Conservation (phyloP, 2,113 vertebrate genomes). For the Lagopus leucura region DNA sequence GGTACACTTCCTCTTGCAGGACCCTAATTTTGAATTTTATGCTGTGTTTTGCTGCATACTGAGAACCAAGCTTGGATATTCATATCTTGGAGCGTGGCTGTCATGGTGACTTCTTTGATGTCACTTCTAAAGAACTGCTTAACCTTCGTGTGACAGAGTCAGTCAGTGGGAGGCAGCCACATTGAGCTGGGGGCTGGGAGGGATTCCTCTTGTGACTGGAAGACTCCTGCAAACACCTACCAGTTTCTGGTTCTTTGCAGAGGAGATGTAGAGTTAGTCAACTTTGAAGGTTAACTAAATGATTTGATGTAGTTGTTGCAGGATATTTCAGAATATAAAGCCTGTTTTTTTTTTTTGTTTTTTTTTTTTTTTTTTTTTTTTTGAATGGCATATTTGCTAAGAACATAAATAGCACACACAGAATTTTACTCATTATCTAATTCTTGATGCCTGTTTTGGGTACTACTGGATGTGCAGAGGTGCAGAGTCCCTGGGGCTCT, state of each 20-base stretch:
- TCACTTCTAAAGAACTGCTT: slow-evolving; percentile 4
- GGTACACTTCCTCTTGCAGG: not conserved
- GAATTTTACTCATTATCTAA: not conserved
- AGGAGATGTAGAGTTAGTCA: accelerated
- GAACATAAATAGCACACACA: not conserved
- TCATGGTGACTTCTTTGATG: not conserved
- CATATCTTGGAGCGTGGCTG: not conserved
- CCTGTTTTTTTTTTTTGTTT: too few relatives aligned
- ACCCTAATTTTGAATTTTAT: not conserved
- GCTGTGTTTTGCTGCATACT: not conserved
- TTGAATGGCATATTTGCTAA: not conserved
- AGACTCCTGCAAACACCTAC: not conserved
- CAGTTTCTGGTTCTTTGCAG: not conserved
- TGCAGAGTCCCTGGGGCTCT: not conserved
- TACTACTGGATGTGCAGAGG: not conserved
- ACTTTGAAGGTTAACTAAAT: not conserved
- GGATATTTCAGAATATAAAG: not conserved
- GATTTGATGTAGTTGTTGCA: not conserved
- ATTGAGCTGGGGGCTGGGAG: not conserved
- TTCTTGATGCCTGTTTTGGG: not conserved
- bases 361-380: too few relatives aligned
- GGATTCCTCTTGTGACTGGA: not conserved
- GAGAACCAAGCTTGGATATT: not conserved
- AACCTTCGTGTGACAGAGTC: not conserved
- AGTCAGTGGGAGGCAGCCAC: not conserved